phyloP scores from a whole-genome alignment of 2,113 vertebrate species.

The Turnix velox region DNA sequence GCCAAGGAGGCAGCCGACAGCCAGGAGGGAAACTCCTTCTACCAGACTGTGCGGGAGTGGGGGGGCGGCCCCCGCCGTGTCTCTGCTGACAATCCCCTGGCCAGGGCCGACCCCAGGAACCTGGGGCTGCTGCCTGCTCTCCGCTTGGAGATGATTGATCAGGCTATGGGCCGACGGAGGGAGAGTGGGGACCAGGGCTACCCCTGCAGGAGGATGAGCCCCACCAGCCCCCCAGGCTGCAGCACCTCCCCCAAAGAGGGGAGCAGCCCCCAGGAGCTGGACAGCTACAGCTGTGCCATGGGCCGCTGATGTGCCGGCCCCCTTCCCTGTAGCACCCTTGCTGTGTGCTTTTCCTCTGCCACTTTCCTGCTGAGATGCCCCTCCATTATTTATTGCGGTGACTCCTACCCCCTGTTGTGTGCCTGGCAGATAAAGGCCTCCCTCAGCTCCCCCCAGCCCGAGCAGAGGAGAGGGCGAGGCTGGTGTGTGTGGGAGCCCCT shows the following conservation, averaged over 20 bases:
- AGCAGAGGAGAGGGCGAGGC: not conserved
- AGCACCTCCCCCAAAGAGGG: conserved; percentile 15
- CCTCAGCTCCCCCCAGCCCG: not conserved
- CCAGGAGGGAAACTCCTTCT: conserved; percentile 60
- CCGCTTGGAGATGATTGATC: conserved; percentile 65
- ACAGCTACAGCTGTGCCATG: not conserved
- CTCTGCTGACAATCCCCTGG: conserved; percentile 35
- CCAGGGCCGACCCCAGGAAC: conserved; percentile 60
- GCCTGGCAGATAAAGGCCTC: not conserved
- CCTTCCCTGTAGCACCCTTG: not conserved
- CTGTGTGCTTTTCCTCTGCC: conserved; percentile 9
- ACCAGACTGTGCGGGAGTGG: conserved; percentile 39
- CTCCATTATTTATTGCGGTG: conserved; percentile 36
- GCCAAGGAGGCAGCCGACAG: conserved; percentile 54
- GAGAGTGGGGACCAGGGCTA: not conserved
- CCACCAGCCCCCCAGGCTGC: not conserved
- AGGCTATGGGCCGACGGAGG: conserved; percentile 14
- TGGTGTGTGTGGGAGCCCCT: rapidly evolving
- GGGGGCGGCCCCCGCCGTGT: not conserved
- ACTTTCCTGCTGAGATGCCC: not conserved
- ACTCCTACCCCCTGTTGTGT: not conserved
- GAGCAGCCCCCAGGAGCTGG: not conserved
- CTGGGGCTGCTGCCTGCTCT: conserved; percentile 68
- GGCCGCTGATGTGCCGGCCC: not conserved
- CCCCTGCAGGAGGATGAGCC: not conserved